phyloP scores from a whole-genome alignment of 2,888 invertebrate genomes.

The Dasysyrphus tricinctus region DNA sequence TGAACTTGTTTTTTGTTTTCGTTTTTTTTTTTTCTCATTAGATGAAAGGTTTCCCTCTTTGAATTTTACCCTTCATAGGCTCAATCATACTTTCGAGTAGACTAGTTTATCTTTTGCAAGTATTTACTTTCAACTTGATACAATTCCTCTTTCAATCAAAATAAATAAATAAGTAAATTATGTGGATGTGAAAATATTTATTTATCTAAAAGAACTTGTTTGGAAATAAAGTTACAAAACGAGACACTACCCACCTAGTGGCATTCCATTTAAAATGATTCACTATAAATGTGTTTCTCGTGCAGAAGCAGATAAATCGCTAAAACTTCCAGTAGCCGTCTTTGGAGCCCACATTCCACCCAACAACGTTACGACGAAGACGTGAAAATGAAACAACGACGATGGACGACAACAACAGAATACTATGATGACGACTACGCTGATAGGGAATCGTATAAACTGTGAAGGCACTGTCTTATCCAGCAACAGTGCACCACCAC shows the following conservation, averaged over 20 bases:
- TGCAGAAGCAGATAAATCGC: conserved; percentile 61
- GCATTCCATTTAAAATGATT: conserved; percentile 73
- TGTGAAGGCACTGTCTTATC: conserved; percentile 7
- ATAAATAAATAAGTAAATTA: conserved; percentile 24
- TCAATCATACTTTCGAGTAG: neutral
- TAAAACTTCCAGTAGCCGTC: conserved; percentile 59
- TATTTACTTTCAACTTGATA: conserved; percentile 5
- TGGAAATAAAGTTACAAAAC: conserved; percentile 68
- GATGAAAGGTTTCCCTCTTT: neutral
- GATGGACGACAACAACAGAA: conserved; percentile 27
- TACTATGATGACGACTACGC: conserved; percentile 25
- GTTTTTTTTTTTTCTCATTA: neutral
- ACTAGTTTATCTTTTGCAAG: conserved; percentile 4
- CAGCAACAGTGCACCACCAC: no score
- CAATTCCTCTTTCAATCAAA: conserved; percentile 41
- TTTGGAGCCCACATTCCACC: conserved; percentile 59
- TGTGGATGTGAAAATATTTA: conserved; percentile 20
- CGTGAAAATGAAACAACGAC: neutral
- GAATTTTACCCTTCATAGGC: neutral
- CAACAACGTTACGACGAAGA: conserved; percentile 11
- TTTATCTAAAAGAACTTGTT: conserved; percentile 70
- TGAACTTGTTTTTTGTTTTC: conserved; percentile 8
- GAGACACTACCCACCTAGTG: conserved; percentile 68
- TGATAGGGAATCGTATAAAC: conserved; percentile 64
- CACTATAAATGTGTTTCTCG: conserved; percentile 52